Evolutionary conservation across 2,888 invertebrate species (phyloP), one percentile per base, ranked within the genome.

Genomic region (Venustoraphidia nigricollis): DNA sequence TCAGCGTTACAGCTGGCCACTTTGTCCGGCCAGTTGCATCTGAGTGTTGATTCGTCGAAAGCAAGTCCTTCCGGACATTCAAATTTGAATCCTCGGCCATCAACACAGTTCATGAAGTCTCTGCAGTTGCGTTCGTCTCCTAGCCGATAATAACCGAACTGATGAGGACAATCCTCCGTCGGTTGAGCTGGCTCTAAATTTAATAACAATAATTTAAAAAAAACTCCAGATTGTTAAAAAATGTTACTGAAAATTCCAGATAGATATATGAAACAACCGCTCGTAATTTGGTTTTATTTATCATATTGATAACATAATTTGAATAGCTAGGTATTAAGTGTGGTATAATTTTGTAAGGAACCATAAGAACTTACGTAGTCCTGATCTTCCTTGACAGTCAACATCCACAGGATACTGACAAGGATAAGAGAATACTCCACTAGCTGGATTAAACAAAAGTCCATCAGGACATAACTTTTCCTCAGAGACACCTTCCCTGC

Each of bases 21-120:
- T 64, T 83, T 77, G 67, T 91, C 91, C 4, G 90, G 87, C 89
- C 89, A 91, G 53, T 91, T 88, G 62, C 91, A 91, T 46, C 81
- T 76, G 61, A 87, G 85, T 9, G 72, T 75, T 10, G 75, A 76
- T 2, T 77, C 70, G 62, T 79, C 83, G 67, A 79, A 88, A 9
- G 89, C 89, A 46, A 91, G 69, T 17, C 90, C 90, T 58, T 85
- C 88, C 0, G 90, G 90, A 59, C 91, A 91, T 53, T 81, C 76
- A 57, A 87, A 79, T 39, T 79, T 69, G 55, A 63, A 68, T 2
- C 80, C 84, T 6, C 76, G 72, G n/a, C 91, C 91, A 44, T 78
- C 78, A 2, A 81, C 88, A 58, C 90, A 91, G 60, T 81, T 90
- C 66, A 81, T 81, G 64, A 87, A 91, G 58, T 79, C 76, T 9